These are phyloP conservation scores for Arenaria interpres DNA, from an alignment of 2,113 vertebrate species.

Conservation along the genomic window DNA sequence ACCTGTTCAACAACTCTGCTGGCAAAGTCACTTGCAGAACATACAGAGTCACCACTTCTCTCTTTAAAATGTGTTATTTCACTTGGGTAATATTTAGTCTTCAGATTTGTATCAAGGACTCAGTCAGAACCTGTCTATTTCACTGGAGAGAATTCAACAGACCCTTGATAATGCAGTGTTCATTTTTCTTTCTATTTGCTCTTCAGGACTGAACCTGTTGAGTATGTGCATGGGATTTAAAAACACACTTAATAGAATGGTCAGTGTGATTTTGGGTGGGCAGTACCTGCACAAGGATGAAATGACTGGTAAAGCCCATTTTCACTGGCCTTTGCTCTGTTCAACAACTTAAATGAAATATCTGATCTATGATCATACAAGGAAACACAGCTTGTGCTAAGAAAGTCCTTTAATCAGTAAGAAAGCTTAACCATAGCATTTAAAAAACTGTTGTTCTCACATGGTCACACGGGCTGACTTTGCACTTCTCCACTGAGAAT, in stretches of 20 bases:
- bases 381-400: neutral
- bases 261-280: neutral
- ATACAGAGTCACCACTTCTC: neutral
- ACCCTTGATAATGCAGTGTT: neutral
- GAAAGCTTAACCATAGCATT: neutral
- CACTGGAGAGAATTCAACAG: neutral
- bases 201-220: neutral
- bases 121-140: neutral
- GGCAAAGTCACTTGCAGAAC: neutral
- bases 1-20: neutral
- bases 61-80: neutral
- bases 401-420: neutral
- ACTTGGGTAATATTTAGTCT: neutral
- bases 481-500: conserved; percentile 13
- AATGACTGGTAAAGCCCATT: neutral
- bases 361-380: neutral
- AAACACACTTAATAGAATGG: neutral
- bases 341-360: neutral
- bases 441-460: neutral
- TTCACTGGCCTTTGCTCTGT: neutral
- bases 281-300: neutral
- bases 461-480: neutral
- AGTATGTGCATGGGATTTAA: neutral
- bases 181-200: neutral
- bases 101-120: neutral